A percentile compares a stretch with the other conserved stretches of the same genome.
Conservation (phyloP, 2,113 vertebrate species). For the Regulus satrapa region DNA sequence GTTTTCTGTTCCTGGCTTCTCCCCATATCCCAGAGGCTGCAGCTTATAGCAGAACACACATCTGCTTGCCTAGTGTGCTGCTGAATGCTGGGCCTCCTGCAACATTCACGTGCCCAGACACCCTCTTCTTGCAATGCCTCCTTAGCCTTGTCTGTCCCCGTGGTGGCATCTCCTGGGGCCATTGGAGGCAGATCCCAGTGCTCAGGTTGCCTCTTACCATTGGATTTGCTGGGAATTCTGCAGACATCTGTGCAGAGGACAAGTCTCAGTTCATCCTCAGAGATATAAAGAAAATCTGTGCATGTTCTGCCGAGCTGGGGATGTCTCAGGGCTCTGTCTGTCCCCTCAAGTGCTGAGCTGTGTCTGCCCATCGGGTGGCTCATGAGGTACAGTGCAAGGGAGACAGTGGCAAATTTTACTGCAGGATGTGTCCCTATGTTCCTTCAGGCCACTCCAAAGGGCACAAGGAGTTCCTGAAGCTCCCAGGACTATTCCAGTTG, state of each 20-base stretch:
- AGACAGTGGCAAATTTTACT: neutral
- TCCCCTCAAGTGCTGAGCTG: neutral
- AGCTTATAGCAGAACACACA: neutral
- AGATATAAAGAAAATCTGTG: neutral
- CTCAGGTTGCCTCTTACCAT: neutral
- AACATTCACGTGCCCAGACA: neutral
- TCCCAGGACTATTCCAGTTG: neutral
- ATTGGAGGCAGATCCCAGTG: neutral
- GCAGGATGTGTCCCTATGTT: neutral
- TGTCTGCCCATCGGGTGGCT: neutral
- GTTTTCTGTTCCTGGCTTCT: neutral
- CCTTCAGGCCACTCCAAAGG: neutral
- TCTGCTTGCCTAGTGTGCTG: neutral
- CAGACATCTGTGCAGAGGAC: neutral
- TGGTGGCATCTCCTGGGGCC: neutral
- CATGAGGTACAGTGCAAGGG: neutral
- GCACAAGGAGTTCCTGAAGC: neutral
- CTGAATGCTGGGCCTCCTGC: neutral
- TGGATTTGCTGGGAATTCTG: neutral
- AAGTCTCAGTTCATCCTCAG: neutral
- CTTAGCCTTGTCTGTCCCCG: rapidly evolving
- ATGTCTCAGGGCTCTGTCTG: neutral
- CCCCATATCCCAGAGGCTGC: neutral
- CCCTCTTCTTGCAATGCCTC: neutral
- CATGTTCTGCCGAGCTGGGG: neutral